A percentile compares a stretch with the other conserved stretches of the same genome.
Evolutionary conservation across 2,113 vertebrate genomes (phyloP).

Genomic region (Motacilla tschutschensis): DNA sequence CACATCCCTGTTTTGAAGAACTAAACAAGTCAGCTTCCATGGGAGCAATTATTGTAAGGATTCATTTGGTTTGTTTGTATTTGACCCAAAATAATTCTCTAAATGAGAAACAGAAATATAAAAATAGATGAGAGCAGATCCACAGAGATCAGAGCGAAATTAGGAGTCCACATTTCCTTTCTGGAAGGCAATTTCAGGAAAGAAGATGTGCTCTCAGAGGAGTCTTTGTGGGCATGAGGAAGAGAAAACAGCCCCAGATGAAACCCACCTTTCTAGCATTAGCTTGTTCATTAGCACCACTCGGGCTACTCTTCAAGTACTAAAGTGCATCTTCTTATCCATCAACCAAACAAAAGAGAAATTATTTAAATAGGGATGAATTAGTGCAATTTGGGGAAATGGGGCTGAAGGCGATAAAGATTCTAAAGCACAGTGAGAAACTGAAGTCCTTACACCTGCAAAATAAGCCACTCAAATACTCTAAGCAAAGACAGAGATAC

Average conservation of each 20-base stretch:
- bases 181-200: neutral
- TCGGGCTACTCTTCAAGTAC: neutral
- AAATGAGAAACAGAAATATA: conserved; percentile 1
- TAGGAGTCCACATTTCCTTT: conserved; percentile 4
- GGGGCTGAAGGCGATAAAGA: neutral
- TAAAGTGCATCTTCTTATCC: neutral
- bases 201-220: neutral
- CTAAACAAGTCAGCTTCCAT: neutral
- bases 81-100: neutral
- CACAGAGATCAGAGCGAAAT: neutral
- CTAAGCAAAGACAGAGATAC: neutral
- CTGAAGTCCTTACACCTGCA: neutral
- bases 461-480: neutral
- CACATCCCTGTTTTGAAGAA: neutral
- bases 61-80: neutral
- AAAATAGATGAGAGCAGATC: neutral
- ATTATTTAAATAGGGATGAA: neutral
- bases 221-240: neutral
- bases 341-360: neutral
- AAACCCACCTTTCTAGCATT: neutral
- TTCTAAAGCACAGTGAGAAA: neutral
- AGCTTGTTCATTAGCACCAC: neutral
- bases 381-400: neutral
- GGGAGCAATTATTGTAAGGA: neutral
- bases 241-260: neutral